Evolutionary conservation across 2,888 invertebrate genomes (phyloP).

Genomic region (Eilema sororculum): DNA sequence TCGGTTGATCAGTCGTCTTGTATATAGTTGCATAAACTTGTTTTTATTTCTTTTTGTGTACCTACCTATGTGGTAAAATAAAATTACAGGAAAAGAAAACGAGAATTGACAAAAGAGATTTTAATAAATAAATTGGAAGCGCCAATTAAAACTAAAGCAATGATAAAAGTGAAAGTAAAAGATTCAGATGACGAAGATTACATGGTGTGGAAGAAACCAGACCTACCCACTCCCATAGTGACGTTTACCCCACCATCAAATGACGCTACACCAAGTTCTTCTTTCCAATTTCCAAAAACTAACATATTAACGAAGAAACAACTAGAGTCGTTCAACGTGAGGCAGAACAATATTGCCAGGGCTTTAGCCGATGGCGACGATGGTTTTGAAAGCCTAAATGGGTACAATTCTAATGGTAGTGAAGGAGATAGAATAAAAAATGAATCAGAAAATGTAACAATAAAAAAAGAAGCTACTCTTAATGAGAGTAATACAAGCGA

Average conservation of each 20-base stretch:
- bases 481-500: slow-evolving; percentile 46
- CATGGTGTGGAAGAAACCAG: slow-evolving; percentile 82
- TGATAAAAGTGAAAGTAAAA: slow-evolving; percentile 75
- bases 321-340: slow-evolving; percentile 78
- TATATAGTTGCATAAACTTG: too few relatives aligned
- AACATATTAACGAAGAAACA: slow-evolving; percentile 80
- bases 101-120: slow-evolving; percentile 74
- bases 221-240: slow-evolving; percentile 73
- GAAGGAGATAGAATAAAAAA: slow-evolving; percentile 69
- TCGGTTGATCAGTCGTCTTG: neutral
- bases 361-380: slow-evolving; percentile 89
- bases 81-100: slow-evolving; percentile 77
- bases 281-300: slow-evolving; percentile 67
- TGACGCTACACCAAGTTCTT: slow-evolving; percentile 66
- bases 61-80: neutral
- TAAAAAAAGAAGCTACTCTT: slow-evolving; percentile 57
- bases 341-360: slow-evolving; percentile 66
- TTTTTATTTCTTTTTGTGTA: too few relatives aligned
- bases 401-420: slow-evolving; percentile 92
- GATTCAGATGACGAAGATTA: slow-evolving; percentile 84
- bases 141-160: slow-evolving; percentile 66
- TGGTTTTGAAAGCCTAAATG: slow-evolving; percentile 94
- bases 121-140: slow-evolving; percentile 68
- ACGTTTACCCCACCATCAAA: slow-evolving; percentile 82
- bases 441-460: slow-evolving; percentile 40